Evolutionary conservation across 2,113 vertebrate genomes (phyloP), one percentile per base, ranked within the genome.

Genomic region (Philantomba maxwellii): DNA sequence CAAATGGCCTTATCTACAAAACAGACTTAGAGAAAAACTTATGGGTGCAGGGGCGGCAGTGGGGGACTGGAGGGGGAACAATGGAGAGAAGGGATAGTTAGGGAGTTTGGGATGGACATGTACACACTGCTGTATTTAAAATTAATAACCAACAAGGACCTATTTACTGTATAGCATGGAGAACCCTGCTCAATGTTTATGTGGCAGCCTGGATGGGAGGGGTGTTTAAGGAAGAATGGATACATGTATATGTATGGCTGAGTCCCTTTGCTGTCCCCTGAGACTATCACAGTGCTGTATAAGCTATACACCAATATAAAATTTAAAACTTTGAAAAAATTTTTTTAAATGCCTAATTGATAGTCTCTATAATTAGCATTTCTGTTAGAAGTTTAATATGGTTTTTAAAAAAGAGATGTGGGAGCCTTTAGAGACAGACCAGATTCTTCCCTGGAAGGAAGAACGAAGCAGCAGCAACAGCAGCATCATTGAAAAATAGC

Each of bases 361-460:
- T 43, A 43, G 39, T 26, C 39, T 43, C 39, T 43, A 1, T 75
- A 75, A 75, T 26, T 75, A 75, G 70, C 70, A 43, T 75, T 75
- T 43, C 39, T 43, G 23, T 75, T 43, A 43, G 26, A 75, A 75
- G 70, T 26, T 75, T 75, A 75, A 26, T 75, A 43, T 75, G 39
- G 16, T 14, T 75, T 43, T 43, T 39, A 43, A 75, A 43, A 75
- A 75, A 75, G 70, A 84, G 7, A 60, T 14, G 7, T 3, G 8
- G 21, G 14, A 16, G 51, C 30, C 45, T 81, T 94, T 70, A n/a
- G 84, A 92, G 87, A 53, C 82, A 49, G 47, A 85, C 45, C 19
- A 23, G 45, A 80, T 51, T 80, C 77, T 80, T 80, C 47, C 30
- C 30, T 75, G 43, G n/a, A 57, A 97, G 43, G 73, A 94, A 95